Conservation (phyloP, 2,113 vertebrate species). For the Tragelaphus buxtoni region DNA sequence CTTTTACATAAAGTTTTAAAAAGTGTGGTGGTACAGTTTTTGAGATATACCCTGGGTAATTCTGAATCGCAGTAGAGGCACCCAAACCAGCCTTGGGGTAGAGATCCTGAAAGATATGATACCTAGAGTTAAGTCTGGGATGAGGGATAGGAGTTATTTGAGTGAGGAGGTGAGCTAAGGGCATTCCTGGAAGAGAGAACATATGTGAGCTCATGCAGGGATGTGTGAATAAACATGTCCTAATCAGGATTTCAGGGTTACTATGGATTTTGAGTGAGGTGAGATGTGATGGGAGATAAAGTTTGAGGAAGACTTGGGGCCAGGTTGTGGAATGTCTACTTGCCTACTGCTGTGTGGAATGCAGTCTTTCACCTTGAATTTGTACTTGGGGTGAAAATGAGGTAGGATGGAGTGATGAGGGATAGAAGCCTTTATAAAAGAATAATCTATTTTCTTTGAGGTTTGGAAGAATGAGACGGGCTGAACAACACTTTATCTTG, state of each 20-base stretch:
- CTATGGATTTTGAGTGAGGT: not conserved
- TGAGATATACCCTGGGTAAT: not conserved
- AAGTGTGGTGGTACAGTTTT: not conserved
- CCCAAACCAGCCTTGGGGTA: not conserved
- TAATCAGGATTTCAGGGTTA: not conserved
- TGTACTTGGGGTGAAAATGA: not conserved
- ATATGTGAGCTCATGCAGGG: not conserved
- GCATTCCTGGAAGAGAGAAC: not conserved
- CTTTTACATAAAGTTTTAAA: not conserved
- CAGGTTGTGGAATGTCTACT: not conserved
- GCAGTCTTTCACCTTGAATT: not conserved
- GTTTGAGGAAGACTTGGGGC: not conserved
- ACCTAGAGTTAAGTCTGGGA: not conserved
- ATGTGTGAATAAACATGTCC: not conserved
- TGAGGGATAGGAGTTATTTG: not conserved
- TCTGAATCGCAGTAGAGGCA: not conserved
- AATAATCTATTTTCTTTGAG: not conserved
- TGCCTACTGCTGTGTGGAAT: not conserved
- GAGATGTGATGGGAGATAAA: not conserved
- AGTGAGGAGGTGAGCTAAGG: not conserved
- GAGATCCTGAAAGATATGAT: not conserved
- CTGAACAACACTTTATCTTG: slow-evolving; percentile 36
- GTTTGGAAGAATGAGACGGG: not conserved
- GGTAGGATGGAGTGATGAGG: not conserved
- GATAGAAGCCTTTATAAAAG: not conserved